Evolutionary conservation across 2,113 vertebrate species (phyloP), one percentile per base, ranked within the genome.

Genomic region (Chaenocephalus aceratus): DNA sequence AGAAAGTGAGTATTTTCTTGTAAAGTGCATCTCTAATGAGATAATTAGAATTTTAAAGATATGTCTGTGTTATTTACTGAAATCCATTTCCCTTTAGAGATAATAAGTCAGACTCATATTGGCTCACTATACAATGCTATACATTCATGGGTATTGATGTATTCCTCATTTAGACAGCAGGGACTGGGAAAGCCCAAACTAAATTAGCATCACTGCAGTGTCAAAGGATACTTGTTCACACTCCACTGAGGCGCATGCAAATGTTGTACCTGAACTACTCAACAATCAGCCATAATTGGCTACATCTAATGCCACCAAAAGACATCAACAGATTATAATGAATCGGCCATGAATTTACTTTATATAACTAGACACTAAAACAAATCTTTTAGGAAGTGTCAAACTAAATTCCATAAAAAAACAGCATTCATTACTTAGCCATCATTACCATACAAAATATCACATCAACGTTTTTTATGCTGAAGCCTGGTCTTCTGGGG

Each of bases 231-330:
- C 87, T 72, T 71, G 72, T 86, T 89, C 74, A 70, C 77, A 86
- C 82, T 76, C 62, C 73, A 72, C 51, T 71, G 84, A 77, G 8
- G 30, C 41, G 16, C 48, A 88, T 88, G 83, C 69, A 89, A 88
- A 90, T 82, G 57, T 48, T 12, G 71, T 49, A 75, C 23, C 56
- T 57, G 69, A 86, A 88, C 86, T 78, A 73, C 71, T 87, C 58
- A 67, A 90, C 65, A 81, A 87, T 86, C 79, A 88, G 76, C 64
- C 44, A 68, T 90, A 88, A 93, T 88, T 91, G 88, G 80, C 80
- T 72, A 67, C 53, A 85, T 77, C 72, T 89, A 91, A 90, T 81
- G 70, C 80, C 58, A 85, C 85, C 46, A 74, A 87, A 64, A 76
- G 64, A 82, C 84, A 75, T 76, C 72, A 84, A 79, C 80, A 57